Evolutionary conservation across 2,888 invertebrate genomes (phyloP).

Genomic region (Lampropteryx suffumata): DNA sequence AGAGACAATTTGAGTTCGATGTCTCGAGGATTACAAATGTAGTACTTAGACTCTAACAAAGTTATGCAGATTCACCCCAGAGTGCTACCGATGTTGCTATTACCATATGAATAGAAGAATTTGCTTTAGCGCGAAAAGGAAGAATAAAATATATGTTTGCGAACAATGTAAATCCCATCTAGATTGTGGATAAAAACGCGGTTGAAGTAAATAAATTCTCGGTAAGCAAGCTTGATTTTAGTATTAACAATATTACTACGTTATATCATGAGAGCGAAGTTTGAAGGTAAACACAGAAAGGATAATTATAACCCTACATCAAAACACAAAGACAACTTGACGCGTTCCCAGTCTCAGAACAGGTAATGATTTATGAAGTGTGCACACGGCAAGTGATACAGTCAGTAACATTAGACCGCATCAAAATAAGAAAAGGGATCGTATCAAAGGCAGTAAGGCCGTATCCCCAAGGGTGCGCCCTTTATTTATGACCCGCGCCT

Average conservation of each 20-base stretch:
- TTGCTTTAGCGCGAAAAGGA: conserved; percentile 19
- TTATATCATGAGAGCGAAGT: not conserved
- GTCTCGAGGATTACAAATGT: conserved; percentile 13
- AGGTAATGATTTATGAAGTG: conserved; percentile 78
- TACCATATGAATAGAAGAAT: conserved; percentile 38
- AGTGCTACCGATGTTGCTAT: conserved; percentile 33
- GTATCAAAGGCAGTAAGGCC: conserved; percentile 79
- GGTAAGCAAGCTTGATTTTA: conserved; percentile 1
- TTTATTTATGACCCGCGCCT: conserved; percentile 76
- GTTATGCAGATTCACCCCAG: conserved; percentile 32
- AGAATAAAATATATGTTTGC: conserved; percentile 27
- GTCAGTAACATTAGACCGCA: conserved; percentile 70
- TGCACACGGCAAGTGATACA: conserved; percentile 65
- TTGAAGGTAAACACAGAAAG: not conserved
- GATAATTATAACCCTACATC: conserved; percentile 13
- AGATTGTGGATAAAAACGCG: conserved; percentile 12
- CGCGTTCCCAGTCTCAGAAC: conserved; percentile 39
- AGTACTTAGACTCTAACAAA: conserved; percentile 15
- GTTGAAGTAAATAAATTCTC: conserved; percentile 4
- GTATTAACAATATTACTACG: conserved; percentile 1
- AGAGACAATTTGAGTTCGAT: conserved; percentile 10
- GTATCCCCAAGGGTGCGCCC: conserved; percentile 65
- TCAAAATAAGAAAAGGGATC: conserved; percentile 78
- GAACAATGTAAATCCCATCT: conserved; percentile 23
- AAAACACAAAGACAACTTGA: conserved; percentile 30